Evolutionary conservation across 2,888 invertebrate species (phyloP).

Genomic region (Cistogaster globosa): DNA sequence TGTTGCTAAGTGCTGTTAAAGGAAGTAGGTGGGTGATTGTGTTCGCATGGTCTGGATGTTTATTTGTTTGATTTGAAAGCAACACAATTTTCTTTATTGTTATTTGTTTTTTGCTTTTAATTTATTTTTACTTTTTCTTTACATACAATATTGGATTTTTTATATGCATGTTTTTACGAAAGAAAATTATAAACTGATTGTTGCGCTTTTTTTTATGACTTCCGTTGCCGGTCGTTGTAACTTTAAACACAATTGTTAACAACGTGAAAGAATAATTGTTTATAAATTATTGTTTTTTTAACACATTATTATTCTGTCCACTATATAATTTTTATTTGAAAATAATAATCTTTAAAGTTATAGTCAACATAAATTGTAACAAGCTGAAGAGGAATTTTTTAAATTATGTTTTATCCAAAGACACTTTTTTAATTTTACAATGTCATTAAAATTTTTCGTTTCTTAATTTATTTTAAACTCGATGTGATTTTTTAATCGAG

Average conservation of each 20-base stretch:
- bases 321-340: neutral
- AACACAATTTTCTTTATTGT: slow-evolving; percentile 68
- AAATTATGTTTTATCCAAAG: too few relatives aligned
- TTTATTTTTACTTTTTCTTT: slow-evolving; percentile 41
- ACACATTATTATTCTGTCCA: neutral
- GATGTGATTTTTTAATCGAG: too few relatives aligned
- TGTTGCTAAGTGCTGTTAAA: neutral
- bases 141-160: neutral
- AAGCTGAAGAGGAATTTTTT: too few relatives aligned
- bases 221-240: slow-evolving; percentile 53
- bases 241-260: neutral
- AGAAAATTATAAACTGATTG: slow-evolving; percentile 52
- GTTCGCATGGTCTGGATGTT: slow-evolving; percentile 27
- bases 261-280: slow-evolving; percentile 1
- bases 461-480: too few relatives aligned
- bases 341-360: neutral
- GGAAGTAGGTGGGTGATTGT: slow-evolving; percentile 21
- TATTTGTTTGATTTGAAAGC: slow-evolving; percentile 66
- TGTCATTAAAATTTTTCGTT: too few relatives aligned
- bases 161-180: slow-evolving; percentile 4
- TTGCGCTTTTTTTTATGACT: slow-evolving; percentile 64
- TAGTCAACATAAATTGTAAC: too few relatives aligned
- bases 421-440: too few relatives aligned
- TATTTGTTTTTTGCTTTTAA: slow-evolving; percentile 44
- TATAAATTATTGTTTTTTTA: slow-evolving; percentile 8